Evolutionary conservation across 2,888 invertebrate genomes (phyloP).

Genomic region (Agonopterix heracliana): DNA sequence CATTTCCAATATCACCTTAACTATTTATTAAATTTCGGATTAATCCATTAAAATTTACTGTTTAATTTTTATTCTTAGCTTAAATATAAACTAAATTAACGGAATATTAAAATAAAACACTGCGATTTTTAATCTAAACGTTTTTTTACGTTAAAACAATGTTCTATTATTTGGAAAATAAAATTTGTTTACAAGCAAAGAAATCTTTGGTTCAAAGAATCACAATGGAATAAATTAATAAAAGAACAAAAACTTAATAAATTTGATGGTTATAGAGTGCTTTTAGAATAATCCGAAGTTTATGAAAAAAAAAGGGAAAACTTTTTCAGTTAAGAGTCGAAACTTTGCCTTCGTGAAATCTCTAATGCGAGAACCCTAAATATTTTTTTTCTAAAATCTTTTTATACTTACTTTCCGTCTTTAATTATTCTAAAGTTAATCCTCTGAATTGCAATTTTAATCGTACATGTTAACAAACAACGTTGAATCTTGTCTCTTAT

Average conservation of each 20-base stretch:
- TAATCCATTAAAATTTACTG: constrained; percentile 69
- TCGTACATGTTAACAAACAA: constrained; percentile 67
- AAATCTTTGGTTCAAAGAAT: constrained; percentile 37
- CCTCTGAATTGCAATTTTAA: constrained; percentile 74
- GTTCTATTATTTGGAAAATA: constrained; percentile 8
- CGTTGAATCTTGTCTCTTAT: constrained; percentile 56
- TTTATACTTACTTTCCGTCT: constrained; percentile 49
- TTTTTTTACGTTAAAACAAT: constrained; percentile 23
- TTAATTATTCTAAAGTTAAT: constrained; percentile 57
- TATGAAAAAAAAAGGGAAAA: constrained; percentile 9
- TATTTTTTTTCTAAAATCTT: constrained; percentile 39
- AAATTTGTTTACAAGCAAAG: constrained; percentile 11
- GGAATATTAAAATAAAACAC: constrained; percentile 24
- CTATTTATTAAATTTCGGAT: constrained; percentile 68
- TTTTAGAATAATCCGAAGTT: constrained; percentile 25
- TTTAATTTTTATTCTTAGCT: constrained; percentile 46
- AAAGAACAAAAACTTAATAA: constrained; percentile 31
- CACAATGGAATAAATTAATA: constrained; percentile 36
- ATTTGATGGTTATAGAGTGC: constrained; percentile 15
- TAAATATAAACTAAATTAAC: constrained; percentile 27
- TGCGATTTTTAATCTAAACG: constrained; percentile 20
- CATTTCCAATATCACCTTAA: constrained; percentile 75
- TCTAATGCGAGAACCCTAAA: constrained; percentile 26
- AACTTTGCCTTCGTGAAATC: constrained; percentile 43
- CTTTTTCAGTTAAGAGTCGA: constrained; percentile 19